These are phyloP conservation scores for Chrysopilus asiliformis DNA, from an alignment of 2,888 invertebrate genomes.

Conservation along the genomic window DNA sequence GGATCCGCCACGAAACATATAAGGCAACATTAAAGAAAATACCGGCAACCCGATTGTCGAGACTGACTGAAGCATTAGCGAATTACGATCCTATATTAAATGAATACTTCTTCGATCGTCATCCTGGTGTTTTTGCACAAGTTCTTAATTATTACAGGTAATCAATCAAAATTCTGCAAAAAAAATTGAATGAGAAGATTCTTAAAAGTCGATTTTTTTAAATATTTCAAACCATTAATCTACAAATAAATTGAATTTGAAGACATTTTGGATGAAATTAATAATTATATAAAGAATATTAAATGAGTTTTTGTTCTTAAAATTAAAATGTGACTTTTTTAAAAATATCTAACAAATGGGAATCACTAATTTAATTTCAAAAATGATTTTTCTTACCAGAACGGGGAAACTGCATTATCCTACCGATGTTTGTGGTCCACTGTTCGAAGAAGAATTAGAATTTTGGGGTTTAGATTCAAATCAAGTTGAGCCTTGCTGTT, in stretches of 20 bases:
- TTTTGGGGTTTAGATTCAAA: constrained; percentile 99
- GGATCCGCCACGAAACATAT: constrained; percentile 94
- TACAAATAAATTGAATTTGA: background rate
- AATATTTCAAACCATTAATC: background rate
- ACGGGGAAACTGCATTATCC: constrained; percentile 98
- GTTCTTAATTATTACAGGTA: constrained; percentile 92
- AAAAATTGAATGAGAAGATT: background rate
- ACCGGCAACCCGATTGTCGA: constrained; percentile 85
- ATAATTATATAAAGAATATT: background rate
- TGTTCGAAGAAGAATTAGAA: constrained; percentile 98
- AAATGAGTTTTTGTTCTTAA: background rate
- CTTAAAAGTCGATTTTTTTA: background rate
- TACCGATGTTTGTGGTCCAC: constrained; percentile 95
- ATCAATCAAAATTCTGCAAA: constrained; percentile 12
- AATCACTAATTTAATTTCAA: background rate
- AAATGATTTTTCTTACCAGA: constrained; percentile 43
- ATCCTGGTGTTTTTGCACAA: constrained; percentile 94
- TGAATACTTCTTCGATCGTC: constrained; percentile 98
- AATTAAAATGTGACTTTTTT: constrained; percentile 1
- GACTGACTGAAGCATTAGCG: constrained; percentile 91
- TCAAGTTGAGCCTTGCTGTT: constrained; percentile 99
- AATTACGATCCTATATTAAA: constrained; percentile 99
- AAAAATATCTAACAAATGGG: background rate
- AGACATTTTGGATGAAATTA: background rate
- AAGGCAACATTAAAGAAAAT: constrained; percentile 95